phyloP scores from a whole-genome alignment of 2,888 invertebrate species.

The Dicycla oo region DNA sequence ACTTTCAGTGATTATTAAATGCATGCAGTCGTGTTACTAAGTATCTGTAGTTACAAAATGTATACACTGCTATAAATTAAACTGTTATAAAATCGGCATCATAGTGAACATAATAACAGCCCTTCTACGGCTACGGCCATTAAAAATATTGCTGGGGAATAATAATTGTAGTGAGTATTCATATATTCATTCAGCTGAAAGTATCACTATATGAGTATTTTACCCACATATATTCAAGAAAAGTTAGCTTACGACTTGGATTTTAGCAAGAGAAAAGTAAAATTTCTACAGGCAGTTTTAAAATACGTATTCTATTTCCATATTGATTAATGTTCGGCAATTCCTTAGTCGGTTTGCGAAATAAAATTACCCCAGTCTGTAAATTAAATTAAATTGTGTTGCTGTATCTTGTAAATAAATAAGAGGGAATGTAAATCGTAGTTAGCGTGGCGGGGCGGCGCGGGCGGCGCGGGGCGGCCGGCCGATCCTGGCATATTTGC shows the following conservation, averaged over 20 bases:
- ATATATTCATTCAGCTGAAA: conserved; percentile 9
- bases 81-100: conserved; percentile 11
- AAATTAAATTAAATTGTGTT: conserved; percentile 78
- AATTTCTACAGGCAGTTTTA: not conserved
- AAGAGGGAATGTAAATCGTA: conserved; percentile 84
- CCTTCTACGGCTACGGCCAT: conserved; percentile 1
- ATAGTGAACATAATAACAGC: conserved; percentile 32
- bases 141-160: conserved; percentile 32
- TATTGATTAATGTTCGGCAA: conserved; percentile 54
- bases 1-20: conserved; percentile 50
- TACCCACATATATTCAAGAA: not conserved
- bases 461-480: conserved; percentile 66
- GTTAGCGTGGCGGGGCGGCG: conserved; percentile 76
- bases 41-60: conserved; percentile 6
- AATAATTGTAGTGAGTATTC: conserved; percentile 53
- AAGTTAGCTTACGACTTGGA: not conserved
- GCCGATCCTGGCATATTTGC: conserved; percentile 84
- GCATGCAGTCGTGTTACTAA: conserved; percentile 13
- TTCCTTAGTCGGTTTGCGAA: conserved; percentile 48
- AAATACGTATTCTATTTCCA: conserved; percentile 25
- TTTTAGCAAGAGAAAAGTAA: not conserved
- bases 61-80: conserved; percentile 13
- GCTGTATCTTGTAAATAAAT: conserved; percentile 81
- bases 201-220: not conserved
- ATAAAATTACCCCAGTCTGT: conserved; percentile 69